These are phyloP conservation scores for Platycnemis pennipes DNA, from an alignment of 2,888 invertebrate species.

Conservation along the genomic window DNA sequence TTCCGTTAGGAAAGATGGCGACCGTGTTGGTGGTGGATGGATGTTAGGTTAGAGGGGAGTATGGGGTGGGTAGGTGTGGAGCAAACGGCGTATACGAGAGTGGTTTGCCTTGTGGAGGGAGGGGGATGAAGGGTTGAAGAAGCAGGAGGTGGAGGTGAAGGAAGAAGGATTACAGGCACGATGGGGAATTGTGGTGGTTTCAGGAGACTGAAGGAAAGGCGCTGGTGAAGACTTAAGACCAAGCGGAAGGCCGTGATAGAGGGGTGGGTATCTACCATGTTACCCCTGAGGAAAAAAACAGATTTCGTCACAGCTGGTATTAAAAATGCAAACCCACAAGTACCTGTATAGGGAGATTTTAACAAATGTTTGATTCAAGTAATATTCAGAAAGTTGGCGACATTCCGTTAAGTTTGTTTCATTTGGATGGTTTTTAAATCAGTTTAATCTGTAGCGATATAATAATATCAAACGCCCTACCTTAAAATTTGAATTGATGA, in stretches of 20 bases:
- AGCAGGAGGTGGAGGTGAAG: background rate
- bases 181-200: background rate
- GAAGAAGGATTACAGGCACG: background rate
- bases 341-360: no score
- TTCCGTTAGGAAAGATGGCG: slow-evolving; percentile 14
- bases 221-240: background rate
- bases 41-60: background rate
- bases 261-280: background rate
- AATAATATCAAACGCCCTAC: no score
- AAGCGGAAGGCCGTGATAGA: background rate
- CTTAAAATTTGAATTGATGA: no score
- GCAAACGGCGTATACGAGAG: background rate
- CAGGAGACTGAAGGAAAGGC: background rate
- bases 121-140: background rate
- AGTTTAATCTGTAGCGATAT: no score
- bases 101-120: background rate
- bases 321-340: no score
- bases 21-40: background rate
- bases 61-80: background rate
- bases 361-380: no score
- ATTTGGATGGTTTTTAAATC: no score
- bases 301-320: no score
- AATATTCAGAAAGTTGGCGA: no score
- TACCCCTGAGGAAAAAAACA: background rate
- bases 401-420: no score